A percentile compares a stretch with the other conserved stretches of the same genome.
phyloP scores from a whole-genome alignment of 2,888 invertebrate species.

The Melinaea menophilus region DNA sequence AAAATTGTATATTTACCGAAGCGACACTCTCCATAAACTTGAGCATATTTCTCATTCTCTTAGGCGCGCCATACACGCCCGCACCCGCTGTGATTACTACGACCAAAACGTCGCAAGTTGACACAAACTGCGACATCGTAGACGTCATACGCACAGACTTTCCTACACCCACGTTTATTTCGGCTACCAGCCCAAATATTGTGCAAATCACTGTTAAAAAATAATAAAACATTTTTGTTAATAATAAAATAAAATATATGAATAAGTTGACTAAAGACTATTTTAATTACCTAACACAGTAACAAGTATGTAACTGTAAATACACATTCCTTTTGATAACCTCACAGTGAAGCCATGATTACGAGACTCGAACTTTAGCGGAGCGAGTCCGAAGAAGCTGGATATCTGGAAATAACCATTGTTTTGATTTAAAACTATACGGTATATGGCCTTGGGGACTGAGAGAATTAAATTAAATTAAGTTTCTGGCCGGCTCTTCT shows the following conservation, averaged over 20 bases:
- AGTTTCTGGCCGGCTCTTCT: too few species aligned
- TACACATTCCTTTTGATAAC: constrained; percentile 63
- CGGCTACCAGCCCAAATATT: constrained; percentile 72
- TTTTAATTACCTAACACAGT: constrained; percentile 56
- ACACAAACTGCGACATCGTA: constrained; percentile 75
- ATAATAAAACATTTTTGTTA: neutral
- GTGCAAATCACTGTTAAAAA: constrained; percentile 58
- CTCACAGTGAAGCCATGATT: constrained; percentile 57
- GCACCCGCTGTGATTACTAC: constrained; percentile 73
- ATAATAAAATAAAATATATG: neutral
- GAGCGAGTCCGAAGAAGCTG: constrained; percentile 68
- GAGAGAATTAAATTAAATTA: too few species aligned
- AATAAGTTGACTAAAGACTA: neutral
- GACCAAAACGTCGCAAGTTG: constrained; percentile 76
- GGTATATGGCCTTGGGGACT: too few species aligned
- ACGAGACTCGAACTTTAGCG: constrained; percentile 58
- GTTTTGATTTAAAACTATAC: too few species aligned
- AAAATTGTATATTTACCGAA: constrained; percentile 46
- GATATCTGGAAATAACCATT: constrained; percentile 54
- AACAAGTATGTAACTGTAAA: constrained; percentile 65
- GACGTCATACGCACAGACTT: constrained; percentile 76
- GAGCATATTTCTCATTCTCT: constrained; percentile 71
- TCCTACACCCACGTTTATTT: constrained; percentile 73
- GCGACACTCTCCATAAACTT: constrained; percentile 72
- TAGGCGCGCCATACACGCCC: constrained; percentile 73